Conservation (phyloP, 1,140 invertebrate species). For the Trissolcus basalis region DNA sequence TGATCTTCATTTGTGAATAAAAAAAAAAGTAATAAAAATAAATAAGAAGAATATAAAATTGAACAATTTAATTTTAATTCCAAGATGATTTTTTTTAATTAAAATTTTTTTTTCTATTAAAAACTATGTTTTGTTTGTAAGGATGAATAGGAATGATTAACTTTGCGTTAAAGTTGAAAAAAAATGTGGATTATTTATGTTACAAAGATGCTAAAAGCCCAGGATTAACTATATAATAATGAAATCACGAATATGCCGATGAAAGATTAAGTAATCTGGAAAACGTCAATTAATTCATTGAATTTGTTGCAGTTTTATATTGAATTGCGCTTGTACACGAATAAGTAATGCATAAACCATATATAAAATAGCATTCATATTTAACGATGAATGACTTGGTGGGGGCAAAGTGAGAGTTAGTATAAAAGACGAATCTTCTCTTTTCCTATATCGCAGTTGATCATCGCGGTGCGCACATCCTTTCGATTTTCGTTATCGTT, state of each 20-base stretch:
- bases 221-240: too few relatives aligned
- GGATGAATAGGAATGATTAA: too few relatives aligned
- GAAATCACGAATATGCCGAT: background rate
- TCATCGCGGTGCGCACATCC: conserved; percentile 62
- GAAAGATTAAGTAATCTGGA: conserved; percentile 21
- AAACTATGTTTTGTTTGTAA: too few relatives aligned
- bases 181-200: too few relatives aligned
- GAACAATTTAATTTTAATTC: too few relatives aligned
- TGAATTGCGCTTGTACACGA: conserved; percentile 45
- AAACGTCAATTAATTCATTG: conserved; percentile 32
- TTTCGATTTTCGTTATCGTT: conserved; percentile 54
- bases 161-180: too few relatives aligned
- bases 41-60: too few relatives aligned
- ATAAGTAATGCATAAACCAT: conserved; percentile 61
- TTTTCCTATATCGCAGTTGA: conserved; percentile 69
- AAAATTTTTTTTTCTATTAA: too few relatives aligned
- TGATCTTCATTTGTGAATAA: too few relatives aligned
- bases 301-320: conserved; percentile 40
- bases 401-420: conserved; percentile 75
- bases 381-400: conserved; percentile 61
- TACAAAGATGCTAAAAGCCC: too few relatives aligned
- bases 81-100: too few relatives aligned
- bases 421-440: conserved; percentile 76
- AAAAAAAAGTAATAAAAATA: too few relatives aligned
- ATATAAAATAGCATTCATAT: conserved; percentile 64